phyloP scores from a whole-genome alignment of 1,140 invertebrate genomes.

The Telenomus remus region DNA sequence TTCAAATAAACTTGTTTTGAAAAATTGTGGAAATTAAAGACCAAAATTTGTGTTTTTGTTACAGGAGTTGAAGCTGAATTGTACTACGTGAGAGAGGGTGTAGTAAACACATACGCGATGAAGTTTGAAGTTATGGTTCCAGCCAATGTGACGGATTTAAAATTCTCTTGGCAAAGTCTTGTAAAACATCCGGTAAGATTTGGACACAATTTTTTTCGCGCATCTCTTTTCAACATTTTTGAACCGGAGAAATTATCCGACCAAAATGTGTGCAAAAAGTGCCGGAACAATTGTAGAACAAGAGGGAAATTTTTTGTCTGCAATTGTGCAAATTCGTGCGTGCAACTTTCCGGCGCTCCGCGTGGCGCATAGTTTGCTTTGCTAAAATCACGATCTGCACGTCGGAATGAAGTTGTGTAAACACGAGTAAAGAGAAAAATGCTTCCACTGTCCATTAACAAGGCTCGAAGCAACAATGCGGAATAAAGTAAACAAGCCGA shows the following conservation, averaged over 20 bases:
- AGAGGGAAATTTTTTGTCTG: too few species aligned
- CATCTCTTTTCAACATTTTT: too few species aligned
- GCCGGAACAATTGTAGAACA: too few species aligned
- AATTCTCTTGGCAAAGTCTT: conserved; percentile 92
- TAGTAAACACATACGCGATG: conserved; percentile 92
- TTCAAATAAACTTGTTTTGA: too few species aligned
- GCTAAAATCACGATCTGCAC: conserved; percentile 54
- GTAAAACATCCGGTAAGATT: conserved; percentile 83
- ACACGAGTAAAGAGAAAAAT: conserved; percentile 50
- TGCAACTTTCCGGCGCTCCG: conserved; percentile 26
- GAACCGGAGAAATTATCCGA: too few species aligned
- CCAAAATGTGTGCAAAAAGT: too few species aligned
- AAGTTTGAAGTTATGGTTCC: conserved; percentile 89
- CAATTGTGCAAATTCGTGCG: too few species aligned
- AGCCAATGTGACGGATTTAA: conserved; percentile 86
- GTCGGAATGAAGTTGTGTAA: conserved; percentile 46
- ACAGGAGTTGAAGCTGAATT: conserved; percentile 89
- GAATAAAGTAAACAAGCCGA: conserved; percentile 70
- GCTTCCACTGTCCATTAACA: conserved; percentile 64
- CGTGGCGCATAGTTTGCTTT: conserved; percentile 30
- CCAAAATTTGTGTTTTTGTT: conserved; percentile 59
- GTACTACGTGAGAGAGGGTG: conserved; percentile 90
- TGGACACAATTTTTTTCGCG: conserved; percentile 1
- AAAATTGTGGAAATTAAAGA: too few species aligned
- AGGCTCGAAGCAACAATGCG: conserved; percentile 68